Evolutionary conservation across 2,797 vertebrate species (phyloP), one percentile per base, ranked within the genome.

Genomic region (Pelochelys cantorii): DNA sequence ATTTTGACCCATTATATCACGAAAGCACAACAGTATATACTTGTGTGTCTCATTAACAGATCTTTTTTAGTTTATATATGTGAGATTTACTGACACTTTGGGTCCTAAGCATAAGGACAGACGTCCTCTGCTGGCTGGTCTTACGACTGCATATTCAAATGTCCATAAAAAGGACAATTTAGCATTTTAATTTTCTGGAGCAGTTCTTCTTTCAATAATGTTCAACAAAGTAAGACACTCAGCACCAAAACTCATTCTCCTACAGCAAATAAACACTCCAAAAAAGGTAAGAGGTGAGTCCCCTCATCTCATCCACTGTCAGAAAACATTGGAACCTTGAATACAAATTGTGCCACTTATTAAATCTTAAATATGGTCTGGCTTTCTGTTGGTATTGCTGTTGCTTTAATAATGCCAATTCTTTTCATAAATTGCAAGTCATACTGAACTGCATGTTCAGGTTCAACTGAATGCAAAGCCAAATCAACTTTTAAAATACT

Each of bases 321-420:
- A 93, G 77, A 92, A 79, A 11, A 93, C 14, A 84, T 68, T 54
- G 79, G 48, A 60, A 91, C 79, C 6, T 4, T 15, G 14, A 62
- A 57, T 77, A 62, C n/a, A 83, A 56, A 88, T 59, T 78, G 11
- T 82, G 11, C 25, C 42, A 11, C n/a, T 85, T 81, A 87, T 37
- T 87, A 4, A 10, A 75, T 3, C 22, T 48, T 27, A 27, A 9
- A 11, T 13, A 68, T 0, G 37, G 34, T 79, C 18, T 71, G 53
- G 3, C 13, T 48, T 34, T 80, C 23, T 15, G 56, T 18, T 37
- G 13, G 14, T 14, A 52, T 27, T 27, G 48, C 52, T 59, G 78
- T 15, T 23, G 23, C 53, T 13, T 87, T 56, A 31, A 65, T 11
- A 3, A 0, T 11, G 59, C 59, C 37, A 75, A 1, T n/a, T 85